Conservation (phyloP, 2,888 invertebrate genomes). For the Onchidella celtica region DNA sequence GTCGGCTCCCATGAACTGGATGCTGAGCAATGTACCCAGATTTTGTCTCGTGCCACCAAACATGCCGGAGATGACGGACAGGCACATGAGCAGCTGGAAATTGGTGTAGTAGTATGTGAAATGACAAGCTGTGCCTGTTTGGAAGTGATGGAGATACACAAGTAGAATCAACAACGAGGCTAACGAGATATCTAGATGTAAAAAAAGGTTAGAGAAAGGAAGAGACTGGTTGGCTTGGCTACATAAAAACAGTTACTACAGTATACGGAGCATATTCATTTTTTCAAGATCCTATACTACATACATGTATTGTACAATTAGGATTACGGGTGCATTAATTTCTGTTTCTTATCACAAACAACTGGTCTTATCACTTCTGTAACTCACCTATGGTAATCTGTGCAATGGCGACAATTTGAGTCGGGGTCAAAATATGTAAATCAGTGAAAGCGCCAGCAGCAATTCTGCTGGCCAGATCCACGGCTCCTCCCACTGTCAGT, state of each 20-base stretch:
- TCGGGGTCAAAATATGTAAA: background rate
- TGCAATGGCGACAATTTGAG: constrained; percentile 7
- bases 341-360: too few relatives aligned
- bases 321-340: too few relatives aligned
- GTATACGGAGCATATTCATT: too few relatives aligned
- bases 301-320: too few relatives aligned
- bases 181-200: too few relatives aligned
- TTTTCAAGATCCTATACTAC: too few relatives aligned
- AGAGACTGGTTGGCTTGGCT: too few relatives aligned
- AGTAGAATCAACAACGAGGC: background rate
- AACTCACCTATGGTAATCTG: background rate
- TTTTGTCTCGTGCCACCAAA: background rate
- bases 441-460: constrained; percentile 1
- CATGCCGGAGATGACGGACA: background rate
- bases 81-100: background rate
- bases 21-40: background rate
- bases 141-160: background rate
- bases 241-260: too few relatives aligned
- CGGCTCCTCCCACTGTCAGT: background rate
- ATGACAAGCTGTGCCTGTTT: background rate
- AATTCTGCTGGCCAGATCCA: background rate
- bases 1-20: background rate
- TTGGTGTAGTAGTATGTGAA: background rate
- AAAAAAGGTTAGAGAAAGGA: too few relatives aligned
- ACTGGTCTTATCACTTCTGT: too few relatives aligned